phyloP scores from a whole-genome alignment of 2,113 vertebrate genomes.

The Neolamprologus cancellatus region DNA sequence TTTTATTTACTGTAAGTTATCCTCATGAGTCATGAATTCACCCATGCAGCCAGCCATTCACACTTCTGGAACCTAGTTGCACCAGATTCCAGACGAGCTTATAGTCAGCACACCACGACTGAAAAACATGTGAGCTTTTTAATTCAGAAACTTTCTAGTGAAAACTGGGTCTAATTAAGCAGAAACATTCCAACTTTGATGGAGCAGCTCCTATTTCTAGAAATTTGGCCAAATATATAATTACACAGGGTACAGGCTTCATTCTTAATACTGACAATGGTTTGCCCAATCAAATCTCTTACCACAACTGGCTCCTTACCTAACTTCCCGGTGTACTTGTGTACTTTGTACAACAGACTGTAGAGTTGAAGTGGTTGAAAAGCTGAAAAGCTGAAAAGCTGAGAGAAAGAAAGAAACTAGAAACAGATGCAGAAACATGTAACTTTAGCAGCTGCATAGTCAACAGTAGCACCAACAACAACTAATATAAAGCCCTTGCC shows the following conservation, averaged over 20 bases:
- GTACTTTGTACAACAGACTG: background rate
- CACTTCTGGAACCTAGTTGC: background rate
- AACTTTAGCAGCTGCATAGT: background rate
- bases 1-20: background rate
- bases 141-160: background rate
- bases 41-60: rapidly evolving
- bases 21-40: background rate
- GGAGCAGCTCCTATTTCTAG: background rate
- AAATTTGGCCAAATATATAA: background rate
- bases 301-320: background rate
- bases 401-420: background rate
- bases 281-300: background rate
- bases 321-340: background rate
- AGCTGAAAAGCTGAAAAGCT: background rate
- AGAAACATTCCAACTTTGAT: background rate
- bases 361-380: background rate
- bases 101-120: background rate
- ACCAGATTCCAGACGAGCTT: background rate
- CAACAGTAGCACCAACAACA: background rate
- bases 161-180: background rate
- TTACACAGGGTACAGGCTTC: background rate
- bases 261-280: background rate
- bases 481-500: background rate
- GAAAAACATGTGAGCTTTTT: background rate
- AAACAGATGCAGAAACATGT: background rate